Conservation (phyloP, 2,797 vertebrate genomes). For the Gobionotothen gibberifrons region DNA sequence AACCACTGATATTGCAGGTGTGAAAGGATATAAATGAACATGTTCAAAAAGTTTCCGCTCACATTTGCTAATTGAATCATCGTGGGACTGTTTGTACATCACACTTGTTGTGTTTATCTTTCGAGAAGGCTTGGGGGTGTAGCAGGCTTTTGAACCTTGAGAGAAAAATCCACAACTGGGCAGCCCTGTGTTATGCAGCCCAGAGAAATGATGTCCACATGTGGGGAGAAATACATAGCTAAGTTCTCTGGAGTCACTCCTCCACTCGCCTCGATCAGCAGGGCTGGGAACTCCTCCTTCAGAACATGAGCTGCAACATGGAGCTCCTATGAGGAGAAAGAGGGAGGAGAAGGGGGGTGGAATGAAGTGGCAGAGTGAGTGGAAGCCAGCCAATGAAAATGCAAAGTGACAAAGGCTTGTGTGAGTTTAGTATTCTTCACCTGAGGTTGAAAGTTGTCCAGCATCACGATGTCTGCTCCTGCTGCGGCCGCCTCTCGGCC, state of each 20-base stretch:
- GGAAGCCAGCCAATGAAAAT: neutral
- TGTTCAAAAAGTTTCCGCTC: neutral
- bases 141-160: slow-evolving; percentile 81
- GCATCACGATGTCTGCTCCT: slow-evolving; percentile 86
- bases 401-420: neutral
- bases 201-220: slow-evolving; percentile 86
- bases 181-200: slow-evolving; percentile 90
- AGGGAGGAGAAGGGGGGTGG: neutral
- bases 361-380: neutral
- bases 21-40: neutral
- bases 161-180: slow-evolving; percentile 87
- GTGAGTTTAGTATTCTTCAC: slow-evolving; percentile 54
- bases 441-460: slow-evolving; percentile 88
- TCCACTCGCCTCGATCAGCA: slow-evolving; percentile 88
- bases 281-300: slow-evolving; percentile 79
- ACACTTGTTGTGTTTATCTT: neutral
- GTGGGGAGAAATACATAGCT: slow-evolving; percentile 78
- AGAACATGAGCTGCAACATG: slow-evolving; percentile 75
- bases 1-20: neutral
- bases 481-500: slow-evolving; percentile 79
- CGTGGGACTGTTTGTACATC: neutral
- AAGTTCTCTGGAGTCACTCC: slow-evolving; percentile 82
- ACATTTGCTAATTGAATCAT: neutral
- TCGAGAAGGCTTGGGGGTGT: neutral
- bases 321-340: slow-evolving; percentile 76